These are phyloP conservation scores for Ferrisia virgata DNA, from an alignment of 2,888 invertebrate genomes.

Conservation along the genomic window DNA sequence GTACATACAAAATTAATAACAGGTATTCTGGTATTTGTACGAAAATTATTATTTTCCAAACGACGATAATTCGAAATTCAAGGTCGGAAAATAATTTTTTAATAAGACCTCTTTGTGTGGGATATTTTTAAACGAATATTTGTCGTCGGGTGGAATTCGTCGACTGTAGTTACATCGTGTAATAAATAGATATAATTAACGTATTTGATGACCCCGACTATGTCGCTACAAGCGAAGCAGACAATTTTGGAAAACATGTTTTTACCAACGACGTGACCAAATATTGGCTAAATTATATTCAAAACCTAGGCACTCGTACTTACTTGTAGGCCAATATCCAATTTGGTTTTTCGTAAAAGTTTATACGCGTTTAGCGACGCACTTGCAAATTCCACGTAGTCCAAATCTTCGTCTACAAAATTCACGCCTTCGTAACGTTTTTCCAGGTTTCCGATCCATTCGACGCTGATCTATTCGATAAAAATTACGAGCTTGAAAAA, in stretches of 20 bases:
- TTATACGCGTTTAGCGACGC: neutral
- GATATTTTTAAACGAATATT: neutral
- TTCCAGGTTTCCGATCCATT: slow-evolving; percentile 22
- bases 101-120: neutral
- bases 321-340: slow-evolving; percentile 18
- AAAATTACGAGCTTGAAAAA: neutral
- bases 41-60: neutral
- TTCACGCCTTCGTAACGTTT: slow-evolving; percentile 10
- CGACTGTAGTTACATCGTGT: neutral
- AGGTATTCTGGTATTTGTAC: neutral
- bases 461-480: slow-evolving; percentile 17
- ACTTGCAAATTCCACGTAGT: neutral
- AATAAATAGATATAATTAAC: neutral
- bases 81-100: neutral
- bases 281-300: too few species aligned
- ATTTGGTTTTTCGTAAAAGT: neutral
- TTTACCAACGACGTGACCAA: too few species aligned
- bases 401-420: neutral
- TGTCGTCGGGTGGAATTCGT: neutral
- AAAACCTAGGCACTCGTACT: too few species aligned
- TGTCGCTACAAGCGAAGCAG: too few species aligned
- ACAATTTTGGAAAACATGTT: too few species aligned
- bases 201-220: neutral
- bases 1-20: neutral
- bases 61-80: neutral